phyloP scores from a whole-genome alignment of 2,113 vertebrate genomes.

The Neogale vison region DNA sequence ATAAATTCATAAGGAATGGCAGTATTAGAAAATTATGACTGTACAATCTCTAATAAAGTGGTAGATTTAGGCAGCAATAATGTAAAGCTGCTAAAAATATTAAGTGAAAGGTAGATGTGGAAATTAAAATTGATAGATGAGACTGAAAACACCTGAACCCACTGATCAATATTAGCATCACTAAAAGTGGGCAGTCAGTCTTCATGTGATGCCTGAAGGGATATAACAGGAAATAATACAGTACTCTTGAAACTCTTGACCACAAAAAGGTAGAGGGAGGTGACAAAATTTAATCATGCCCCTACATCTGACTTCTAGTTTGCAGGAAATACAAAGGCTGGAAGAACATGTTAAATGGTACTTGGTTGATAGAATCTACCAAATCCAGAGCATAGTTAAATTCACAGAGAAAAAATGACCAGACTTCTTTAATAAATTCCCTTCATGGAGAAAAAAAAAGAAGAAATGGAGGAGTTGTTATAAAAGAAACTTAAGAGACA shows the following conservation, averaged over 20 bases:
- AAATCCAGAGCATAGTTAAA: background rate
- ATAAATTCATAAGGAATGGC: background rate
- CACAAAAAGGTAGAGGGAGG: background rate
- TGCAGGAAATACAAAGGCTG: background rate
- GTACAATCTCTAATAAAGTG: background rate
- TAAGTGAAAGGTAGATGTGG: background rate
- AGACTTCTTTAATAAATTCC: background rate
- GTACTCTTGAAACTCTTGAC: background rate
- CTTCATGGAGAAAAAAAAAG: background rate
- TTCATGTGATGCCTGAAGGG: background rate
- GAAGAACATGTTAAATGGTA: background rate
- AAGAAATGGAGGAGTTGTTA: background rate
- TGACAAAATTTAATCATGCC: background rate
- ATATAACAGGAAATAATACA: background rate
- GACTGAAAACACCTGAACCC: background rate
- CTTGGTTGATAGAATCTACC: background rate
- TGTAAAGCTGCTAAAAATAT: background rate
- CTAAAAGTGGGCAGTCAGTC: background rate
- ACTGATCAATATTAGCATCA: background rate
- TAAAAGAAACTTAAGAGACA: background rate
- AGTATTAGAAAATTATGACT: background rate
- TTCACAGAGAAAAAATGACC: background rate
- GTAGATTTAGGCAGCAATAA: background rate
- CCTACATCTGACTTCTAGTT: background rate
- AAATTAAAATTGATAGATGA: conserved; percentile 22